Conservation (phyloP, 1,140 invertebrate genomes). For the Mizuhopecten yessoensis region DNA sequence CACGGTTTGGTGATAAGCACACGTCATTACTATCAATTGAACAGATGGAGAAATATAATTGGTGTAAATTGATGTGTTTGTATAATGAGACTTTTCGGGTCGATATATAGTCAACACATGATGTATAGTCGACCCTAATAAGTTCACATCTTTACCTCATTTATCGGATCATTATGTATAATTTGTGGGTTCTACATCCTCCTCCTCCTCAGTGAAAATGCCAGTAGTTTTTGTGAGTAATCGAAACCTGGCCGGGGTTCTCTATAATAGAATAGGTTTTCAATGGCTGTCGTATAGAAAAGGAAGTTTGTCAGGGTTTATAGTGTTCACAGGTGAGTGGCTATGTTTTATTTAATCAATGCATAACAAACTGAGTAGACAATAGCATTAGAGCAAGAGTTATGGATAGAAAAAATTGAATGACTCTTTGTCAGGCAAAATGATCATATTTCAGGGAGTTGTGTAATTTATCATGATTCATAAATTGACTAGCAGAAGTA, state of each 20-base stretch:
- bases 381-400: neutral
- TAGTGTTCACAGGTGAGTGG: neutral
- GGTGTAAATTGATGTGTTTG: slow-evolving; percentile 21
- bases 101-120: neutral
- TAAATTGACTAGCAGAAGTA: neutral
- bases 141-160: neutral
- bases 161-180: neutral
- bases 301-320: neutral
- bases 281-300: neutral
- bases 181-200: neutral
- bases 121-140: neutral
- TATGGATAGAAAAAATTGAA: neutral
- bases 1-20: neutral
- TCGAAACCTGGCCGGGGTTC: too few species aligned
- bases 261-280: neutral
- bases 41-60: slow-evolving; percentile 28
- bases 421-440: slow-evolving; percentile 3
- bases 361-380: neutral
- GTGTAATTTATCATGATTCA: neutral
- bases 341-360: neutral
- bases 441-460: neutral
- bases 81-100: neutral
- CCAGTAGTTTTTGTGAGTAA: neutral
- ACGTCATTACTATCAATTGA: neutral
- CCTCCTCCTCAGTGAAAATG: neutral